Evolutionary conservation across 2,113 vertebrate species (phyloP), one percentile per base, ranked within the genome.

Genomic region (Epinephelus moara): DNA sequence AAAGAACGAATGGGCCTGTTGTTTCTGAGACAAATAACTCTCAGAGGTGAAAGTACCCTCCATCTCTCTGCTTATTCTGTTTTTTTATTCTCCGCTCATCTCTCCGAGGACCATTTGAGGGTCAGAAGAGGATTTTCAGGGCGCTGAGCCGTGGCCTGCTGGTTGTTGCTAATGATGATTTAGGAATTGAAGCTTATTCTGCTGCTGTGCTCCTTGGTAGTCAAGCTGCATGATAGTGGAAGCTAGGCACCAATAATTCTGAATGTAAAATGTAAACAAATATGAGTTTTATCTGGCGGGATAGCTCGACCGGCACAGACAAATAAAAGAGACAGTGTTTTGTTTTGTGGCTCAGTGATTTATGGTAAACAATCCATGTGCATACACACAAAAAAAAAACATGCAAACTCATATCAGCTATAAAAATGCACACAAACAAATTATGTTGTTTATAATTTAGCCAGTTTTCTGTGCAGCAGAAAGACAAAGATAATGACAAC

Each of bases 1-100:
- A 84, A 85, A 62, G 60, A 88, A 81, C 10, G 0, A 90, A 91
- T 56, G 68, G 84, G 69, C 79, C 47, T 80, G 80, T 82, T 88
- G 72, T 89, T 80, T 76, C 40, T 9, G 66, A 89, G 85, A 91
- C 70, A 88, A 91, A 90, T 90, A 84, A 77, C 74, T 85, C 81
- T 76, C n/a, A 3, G 40, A 75, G 63, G 82, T 66, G 63, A 88
- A 82, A 81, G 63, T 56, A 69, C 50, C 66, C 60, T 85, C 85
- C 75, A 50, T 87, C 82, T 80, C 70, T 53, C 17, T 25, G 60
- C 56, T 84, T 71, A 77, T 75, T 85, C 73, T 47, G 53, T 50
- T 67, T 73, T 73, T 57, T 57, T 67, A 79, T 82, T 84, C 75
- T 19, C 15, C 15, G 57, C 75, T 61, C 67, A 69, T 87, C 76